These are phyloP conservation scores for Hyles lineata DNA, from an alignment of 2,888 invertebrate genomes.

Conservation along the genomic window DNA sequence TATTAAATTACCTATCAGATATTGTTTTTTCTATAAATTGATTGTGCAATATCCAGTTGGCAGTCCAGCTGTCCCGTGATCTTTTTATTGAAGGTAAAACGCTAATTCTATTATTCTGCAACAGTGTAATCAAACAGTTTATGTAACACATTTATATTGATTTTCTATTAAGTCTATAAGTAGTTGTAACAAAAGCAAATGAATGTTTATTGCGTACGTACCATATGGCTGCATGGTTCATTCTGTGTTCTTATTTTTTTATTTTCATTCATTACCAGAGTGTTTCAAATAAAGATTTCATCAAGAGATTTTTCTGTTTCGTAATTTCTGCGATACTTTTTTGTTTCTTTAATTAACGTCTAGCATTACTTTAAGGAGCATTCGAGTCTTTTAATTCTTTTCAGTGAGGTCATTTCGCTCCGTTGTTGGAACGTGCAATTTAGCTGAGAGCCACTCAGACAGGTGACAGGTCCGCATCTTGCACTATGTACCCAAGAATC, in stretches of 20 bases:
- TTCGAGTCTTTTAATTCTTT: conserved; percentile 11
- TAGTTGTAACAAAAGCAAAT: background rate
- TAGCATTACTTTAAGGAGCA: background rate
- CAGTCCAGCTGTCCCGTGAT: too few species aligned
- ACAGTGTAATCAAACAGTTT: background rate
- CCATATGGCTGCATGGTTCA: background rate
- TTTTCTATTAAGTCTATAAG: conserved; percentile 11
- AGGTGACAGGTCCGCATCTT: conserved; percentile 37
- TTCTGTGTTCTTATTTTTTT: background rate
- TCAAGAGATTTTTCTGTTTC: too few species aligned
- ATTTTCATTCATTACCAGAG: too few species aligned
- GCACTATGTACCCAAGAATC: conserved; percentile 43
- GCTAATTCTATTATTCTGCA: background rate
- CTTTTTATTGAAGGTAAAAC: background rate
- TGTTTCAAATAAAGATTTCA: too few species aligned
- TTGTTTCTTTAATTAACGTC: background rate
- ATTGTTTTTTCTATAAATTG: too few species aligned
- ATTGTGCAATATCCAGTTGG: too few species aligned
- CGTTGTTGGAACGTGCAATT: conserved; percentile 44
- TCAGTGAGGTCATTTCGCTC: background rate
- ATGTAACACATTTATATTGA: conserved; percentile 3
- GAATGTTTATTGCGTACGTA: background rate
- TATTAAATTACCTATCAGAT: too few species aligned
- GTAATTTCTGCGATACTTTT: background rate
- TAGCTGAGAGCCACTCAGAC: conserved; percentile 47